These are phyloP conservation scores for Nasonia vitripennis DNA, from an alignment of 1,140 invertebrate genomes.

Conservation along the genomic window DNA sequence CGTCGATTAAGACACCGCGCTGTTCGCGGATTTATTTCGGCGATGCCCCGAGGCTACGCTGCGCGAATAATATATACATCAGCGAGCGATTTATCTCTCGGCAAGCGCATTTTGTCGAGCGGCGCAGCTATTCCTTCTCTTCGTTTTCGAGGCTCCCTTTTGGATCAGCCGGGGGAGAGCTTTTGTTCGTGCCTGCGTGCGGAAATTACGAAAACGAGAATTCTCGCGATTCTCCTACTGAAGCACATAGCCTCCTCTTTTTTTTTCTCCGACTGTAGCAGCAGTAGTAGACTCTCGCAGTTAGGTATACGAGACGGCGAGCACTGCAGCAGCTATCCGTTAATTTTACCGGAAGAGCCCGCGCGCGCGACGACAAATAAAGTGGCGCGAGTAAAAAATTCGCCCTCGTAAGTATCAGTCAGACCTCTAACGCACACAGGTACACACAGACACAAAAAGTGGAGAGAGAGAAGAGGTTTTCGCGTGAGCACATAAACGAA, in stretches of 20 bases:
- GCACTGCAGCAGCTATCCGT: background rate
- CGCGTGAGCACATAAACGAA: background rate
- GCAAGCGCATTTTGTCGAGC: background rate
- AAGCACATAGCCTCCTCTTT: too few species aligned
- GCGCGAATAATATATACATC: background rate
- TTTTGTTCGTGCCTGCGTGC: background rate
- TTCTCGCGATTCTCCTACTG: background rate
- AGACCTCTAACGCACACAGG: background rate
- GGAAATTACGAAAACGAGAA: background rate
- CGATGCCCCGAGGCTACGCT: too few species aligned
- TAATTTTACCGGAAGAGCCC: constrained; percentile 19
- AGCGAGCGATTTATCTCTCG: background rate
- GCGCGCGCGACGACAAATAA: constrained; percentile 19
- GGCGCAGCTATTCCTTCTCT: too few species aligned
- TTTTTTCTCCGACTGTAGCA: background rate
- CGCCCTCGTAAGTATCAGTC: constrained; percentile 24
- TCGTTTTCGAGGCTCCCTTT: background rate
- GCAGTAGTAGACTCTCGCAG: background rate
- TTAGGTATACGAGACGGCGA: background rate
- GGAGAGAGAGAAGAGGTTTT: background rate
- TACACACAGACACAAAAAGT: background rate
- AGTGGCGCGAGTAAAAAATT: constrained; percentile 23
- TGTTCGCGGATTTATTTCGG: background rate
- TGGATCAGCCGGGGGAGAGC: background rate
- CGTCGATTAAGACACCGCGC: background rate